Percentiles rank a stretch among this genome's conserved stretches.
Evolutionary conservation across 2,888 invertebrate species (phyloP).

Genomic region (Mesorhabditis belari): DNA sequence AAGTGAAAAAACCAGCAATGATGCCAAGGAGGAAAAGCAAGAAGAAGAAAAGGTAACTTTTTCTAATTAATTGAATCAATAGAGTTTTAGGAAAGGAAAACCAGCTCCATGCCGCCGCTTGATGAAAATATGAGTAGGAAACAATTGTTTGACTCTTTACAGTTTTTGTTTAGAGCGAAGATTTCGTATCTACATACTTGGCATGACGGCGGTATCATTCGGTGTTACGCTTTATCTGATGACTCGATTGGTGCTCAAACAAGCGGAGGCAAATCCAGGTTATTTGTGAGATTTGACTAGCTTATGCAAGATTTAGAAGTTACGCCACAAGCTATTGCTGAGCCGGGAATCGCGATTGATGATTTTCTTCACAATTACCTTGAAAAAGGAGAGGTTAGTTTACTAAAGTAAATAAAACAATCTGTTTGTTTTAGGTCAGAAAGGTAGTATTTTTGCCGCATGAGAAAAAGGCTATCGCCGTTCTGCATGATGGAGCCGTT

Average conservation of each 20-base stretch:
- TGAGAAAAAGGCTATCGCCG: conserved; percentile 23
- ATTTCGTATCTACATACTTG: conserved; percentile 25
- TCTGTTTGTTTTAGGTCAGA: conserved; percentile 16
- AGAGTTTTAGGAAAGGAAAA: no score
- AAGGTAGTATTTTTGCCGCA: conserved; percentile 26
- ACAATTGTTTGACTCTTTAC: not conserved
- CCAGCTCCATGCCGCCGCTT: no score
- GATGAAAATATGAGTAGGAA: not conserved
- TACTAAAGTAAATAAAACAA: no score
- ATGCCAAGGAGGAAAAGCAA: no score
- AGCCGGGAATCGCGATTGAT: conserved; percentile 19
- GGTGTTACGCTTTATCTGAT: conserved; percentile 22
- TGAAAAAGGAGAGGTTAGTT: conserved; percentile 19
- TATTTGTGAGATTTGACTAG: conserved; percentile 12
- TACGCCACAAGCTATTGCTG: not conserved
- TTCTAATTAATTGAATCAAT: no score
- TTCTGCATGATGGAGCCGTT: conserved; percentile 29
- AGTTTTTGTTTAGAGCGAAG: conserved; percentile 16
- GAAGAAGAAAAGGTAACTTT: no score
- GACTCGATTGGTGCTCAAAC: conserved; percentile 20
- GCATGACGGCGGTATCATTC: conserved; percentile 23
- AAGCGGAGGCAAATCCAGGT: conserved; percentile 17
- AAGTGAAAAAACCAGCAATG: no score
- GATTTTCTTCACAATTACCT: conserved; percentile 25
- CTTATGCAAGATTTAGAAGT: conserved; percentile 4